Evolutionary conservation across 2,797 vertebrate species (phyloP).

Genomic region (Enteromius fasciolatus): DNA sequence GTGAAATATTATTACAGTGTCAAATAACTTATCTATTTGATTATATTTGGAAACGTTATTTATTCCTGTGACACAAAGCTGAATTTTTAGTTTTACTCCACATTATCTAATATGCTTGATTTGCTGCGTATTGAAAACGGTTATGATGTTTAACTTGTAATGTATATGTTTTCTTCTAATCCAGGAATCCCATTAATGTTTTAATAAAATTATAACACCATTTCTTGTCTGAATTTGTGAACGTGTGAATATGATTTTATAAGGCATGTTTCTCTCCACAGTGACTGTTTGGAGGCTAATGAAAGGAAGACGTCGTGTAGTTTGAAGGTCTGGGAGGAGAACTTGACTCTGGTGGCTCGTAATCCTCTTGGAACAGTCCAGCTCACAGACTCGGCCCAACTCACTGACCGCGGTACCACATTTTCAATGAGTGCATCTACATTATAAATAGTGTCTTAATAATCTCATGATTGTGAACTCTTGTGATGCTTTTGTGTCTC

Average conservation of each 20-base stretch:
- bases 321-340: conserved; percentile 65
- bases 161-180: not conserved
- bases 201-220: not conserved
- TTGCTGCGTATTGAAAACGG: not conserved
- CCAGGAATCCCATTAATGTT: not conserved
- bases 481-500: not conserved
- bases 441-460: conserved; percentile 2
- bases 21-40: not conserved
- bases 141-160: not conserved
- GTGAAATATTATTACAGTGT: not conserved
- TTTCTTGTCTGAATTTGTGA: conserved; percentile 8
- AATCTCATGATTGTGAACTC: conserved; percentile 1
- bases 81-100: not conserved
- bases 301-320: conserved; percentile 33
- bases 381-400: conserved; percentile 69
- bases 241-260: conserved; percentile 26
- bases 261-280: conserved; percentile 43
- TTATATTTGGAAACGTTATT: not conserved
- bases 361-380: conserved; percentile 73
- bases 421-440: not conserved
- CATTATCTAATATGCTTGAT: not conserved
- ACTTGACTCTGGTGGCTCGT: conserved; percentile 72
- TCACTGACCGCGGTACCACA: conserved; percentile 72
- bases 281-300: conserved; percentile 53
- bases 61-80: not conserved